Base-by-base conservation (phyloP, 2,888 invertebrate genomes). In the Diadegma fenestrale region DNA sequence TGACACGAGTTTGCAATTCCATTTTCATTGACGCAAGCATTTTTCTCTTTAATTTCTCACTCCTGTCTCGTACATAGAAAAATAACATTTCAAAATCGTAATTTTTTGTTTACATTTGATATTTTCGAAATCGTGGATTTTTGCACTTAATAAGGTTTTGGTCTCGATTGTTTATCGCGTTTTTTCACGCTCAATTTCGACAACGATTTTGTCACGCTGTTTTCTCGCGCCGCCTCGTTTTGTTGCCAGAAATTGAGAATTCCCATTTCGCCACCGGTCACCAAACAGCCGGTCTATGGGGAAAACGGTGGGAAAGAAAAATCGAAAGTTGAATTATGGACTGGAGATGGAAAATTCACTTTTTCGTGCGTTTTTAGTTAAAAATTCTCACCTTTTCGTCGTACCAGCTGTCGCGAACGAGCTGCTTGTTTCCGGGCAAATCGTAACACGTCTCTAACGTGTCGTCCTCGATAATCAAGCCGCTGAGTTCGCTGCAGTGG, bases 181-280 rank as follows among this genome's bases (percentile, higher is more conserved):
- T 69, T 69, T 87, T 92, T 93, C 12, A 89, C 90, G 37, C 89
- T 88, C 43, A 90, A 88, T 88, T 93, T 93, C 0, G 88, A 73
- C 12, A 89, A 80, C n/a, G 91, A 88, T 83, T 92, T 91, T 84
- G 78, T 26, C 6, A 72, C 54, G 1, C 43, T 63, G 17, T 30
- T 68, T 10, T 5, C n/a, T 19, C 19, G 45, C 6, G 77, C 90
- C 89, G 77, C 43, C 79, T 89, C 80, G 22, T 88, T 87, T 88
- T 91, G 91, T 84, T 94, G 94, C 97, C 97, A 97, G 61, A 96
- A 93, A 89, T 95, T 95, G 14, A 97, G 89, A 61, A 96, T 93
- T 17, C 97, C 96, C n/a, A 95, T 93, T 94, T 97, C 97, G 4
- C 97, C 97, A 26, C 96, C 96, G 12, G 97, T 97, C 85, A 97